Evolutionary conservation across 2,797 vertebrate genomes (phyloP).

Genomic region (Smutsia gigantea): DNA sequence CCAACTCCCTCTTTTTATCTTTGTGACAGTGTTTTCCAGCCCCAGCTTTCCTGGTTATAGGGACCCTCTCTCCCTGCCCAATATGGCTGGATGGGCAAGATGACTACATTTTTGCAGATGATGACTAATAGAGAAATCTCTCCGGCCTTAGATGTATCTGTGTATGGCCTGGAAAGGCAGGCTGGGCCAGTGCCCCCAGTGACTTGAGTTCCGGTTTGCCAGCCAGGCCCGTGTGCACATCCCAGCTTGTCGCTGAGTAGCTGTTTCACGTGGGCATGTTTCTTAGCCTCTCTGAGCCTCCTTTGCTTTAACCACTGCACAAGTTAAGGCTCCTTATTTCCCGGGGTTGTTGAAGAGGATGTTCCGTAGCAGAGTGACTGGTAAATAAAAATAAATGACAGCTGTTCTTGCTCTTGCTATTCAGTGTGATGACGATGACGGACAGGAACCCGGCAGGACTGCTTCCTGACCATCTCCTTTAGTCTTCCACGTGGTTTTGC

Average conservation of each 20-base stretch:
- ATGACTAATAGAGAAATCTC: neutral
- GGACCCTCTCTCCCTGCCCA: neutral
- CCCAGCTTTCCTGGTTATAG: neutral
- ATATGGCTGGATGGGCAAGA: neutral
- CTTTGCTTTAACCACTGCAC: neutral
- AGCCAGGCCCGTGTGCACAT: neutral
- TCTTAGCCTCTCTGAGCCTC: neutral
- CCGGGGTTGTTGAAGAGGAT: neutral
- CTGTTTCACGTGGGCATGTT: neutral
- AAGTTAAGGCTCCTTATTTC: neutral
- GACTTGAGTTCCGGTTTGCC: neutral
- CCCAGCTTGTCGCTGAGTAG: neutral
- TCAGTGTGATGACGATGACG: accelerated
- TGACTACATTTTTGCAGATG: neutral
- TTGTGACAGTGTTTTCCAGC: neutral
- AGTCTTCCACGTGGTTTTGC: neutral
- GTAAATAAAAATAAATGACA: neutral
- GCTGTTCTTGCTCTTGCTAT: neutral
- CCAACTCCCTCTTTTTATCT: neutral
- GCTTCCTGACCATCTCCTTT: accelerated
- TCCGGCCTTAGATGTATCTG: neutral
- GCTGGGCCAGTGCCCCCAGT: neutral
- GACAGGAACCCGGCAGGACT: neutral
- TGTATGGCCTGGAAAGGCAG: neutral
- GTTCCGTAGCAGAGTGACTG: neutral